Base-by-base conservation (phyloP, 2,797 vertebrate genomes). In the Acanthiza pusilla region DNA sequence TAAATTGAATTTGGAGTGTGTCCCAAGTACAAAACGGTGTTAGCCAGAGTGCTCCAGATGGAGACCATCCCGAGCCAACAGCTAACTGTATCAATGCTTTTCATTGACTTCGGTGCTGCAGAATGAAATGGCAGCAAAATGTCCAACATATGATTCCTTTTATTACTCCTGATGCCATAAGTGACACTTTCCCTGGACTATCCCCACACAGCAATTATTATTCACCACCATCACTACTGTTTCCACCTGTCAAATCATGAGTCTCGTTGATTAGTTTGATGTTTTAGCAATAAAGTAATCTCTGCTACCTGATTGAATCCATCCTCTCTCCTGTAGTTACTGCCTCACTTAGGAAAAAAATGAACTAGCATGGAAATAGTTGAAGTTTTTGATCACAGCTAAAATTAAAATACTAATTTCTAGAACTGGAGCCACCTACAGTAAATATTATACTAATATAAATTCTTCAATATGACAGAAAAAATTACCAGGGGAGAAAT, bases 101-200 rank as follows among this genome's bases (percentile, higher is more conserved):
- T 67, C 91, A 63, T 45, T 83, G 81, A 89, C 81, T 89, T 92
- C 68, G 63, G n/a, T 87, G n/a, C 68, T 5, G 6, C 78, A 78
- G 61, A 85, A 85, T 68, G 57, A 92, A 96, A 93, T 42, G 61
- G 84, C 68, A 94, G 50, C 34, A 91, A 94, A 91, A 91, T 91
- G 68, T 81, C 76, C 81, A 94, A 61, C 38, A 66, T 92, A 92
- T 77, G 84, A 89, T 91, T 79, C 38, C 51, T 92, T 92, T 87
- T 84, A 95, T 93, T 73, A 32, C 34, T 79, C 66, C 16, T 89
- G 78, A 85, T 85, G 74, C 53, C 38, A 4, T 73, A 82, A 96
- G 36, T 88, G 86, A 57, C 38, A 47, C 68, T 91, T 85, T 57
- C 50, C 23, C 50, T 77, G 38, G 27, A 25, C 81, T 79, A 9